Evolutionary conservation across 2,888 invertebrate genomes (phyloP).

Genomic region (Lepeophtheirus nordmannii): DNA sequence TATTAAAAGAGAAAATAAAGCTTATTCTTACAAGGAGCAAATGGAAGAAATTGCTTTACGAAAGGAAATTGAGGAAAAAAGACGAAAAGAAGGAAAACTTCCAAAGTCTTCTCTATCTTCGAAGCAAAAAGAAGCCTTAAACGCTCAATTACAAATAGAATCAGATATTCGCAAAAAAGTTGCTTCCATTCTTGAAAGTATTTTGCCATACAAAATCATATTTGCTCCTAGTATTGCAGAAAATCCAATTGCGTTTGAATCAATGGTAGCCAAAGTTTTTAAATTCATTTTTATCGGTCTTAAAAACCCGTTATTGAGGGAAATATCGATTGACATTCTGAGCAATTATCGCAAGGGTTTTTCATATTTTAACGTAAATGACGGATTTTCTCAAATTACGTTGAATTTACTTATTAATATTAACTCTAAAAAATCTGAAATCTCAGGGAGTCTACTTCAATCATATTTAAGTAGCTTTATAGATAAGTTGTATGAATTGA

Average conservation of each 20-base stretch:
- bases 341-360: neutral
- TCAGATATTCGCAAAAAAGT: conserved; percentile 54
- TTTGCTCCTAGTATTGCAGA: conserved; percentile 35
- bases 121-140: conserved; percentile 82
- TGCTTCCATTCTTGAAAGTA: neutral
- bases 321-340: neutral
- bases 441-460: neutral
- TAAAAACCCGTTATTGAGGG: neutral
- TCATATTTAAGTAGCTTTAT: neutral
- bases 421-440: neutral
- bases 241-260: conserved; percentile 40
- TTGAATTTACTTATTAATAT: neutral
- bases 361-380: neutral
- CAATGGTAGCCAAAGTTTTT: conserved; percentile 44
- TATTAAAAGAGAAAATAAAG: conserved; percentile 85
- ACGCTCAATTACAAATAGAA: conserved; percentile 36
- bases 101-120: conserved; percentile 54
- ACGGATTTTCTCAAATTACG: neutral
- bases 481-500: neutral
- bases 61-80: conserved; percentile 81
- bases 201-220: conserved; percentile 26
- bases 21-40: conserved; percentile 90
- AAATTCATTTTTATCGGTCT: conserved; percentile 35
- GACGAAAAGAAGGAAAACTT: conserved; percentile 57
- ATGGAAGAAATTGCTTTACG: conserved; percentile 79